Evolutionary conservation across 2,113 vertebrate genomes (phyloP), one percentile per base, ranked within the genome.

Genomic region (Hemichromis elongatus): DNA sequence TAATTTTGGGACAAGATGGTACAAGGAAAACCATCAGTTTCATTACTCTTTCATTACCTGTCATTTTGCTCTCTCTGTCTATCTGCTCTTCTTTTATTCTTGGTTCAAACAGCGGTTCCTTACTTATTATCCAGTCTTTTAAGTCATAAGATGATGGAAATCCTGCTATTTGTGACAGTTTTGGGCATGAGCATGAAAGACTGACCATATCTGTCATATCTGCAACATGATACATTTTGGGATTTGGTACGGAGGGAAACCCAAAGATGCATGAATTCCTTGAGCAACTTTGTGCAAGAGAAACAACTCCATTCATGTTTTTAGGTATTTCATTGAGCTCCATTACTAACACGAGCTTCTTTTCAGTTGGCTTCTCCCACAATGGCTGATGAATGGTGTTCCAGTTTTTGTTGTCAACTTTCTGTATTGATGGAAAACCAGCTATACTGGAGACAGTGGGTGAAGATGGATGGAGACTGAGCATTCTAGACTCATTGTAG

Each of bases 361-460:
- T 68, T 90, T 83, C 61, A n/a, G 73, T 24, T 7, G 19, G 1
- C 1, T 45, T 91, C 55, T 87, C 47, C 86, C 85, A 92, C 52
- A 94, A 80, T 30, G 61, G 56, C 26, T 77, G 28, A 56, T 63
- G 37, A 77, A 33, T 19, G 45, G 8, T 37, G 18, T 56, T 30
- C 91, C 92, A 94, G 21, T 89, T 77, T 89, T 86, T 90, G 59
- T 55, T 54, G 4, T 92, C 70, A 59, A 66, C 54, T 81, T 73
- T 79, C n/a, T 90, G 86, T 8, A 84, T 11, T 7, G 93, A 95
- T 83, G 93, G 85, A 85, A 91, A 86, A 40, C 93, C 92, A 82
- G 79, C 40, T 4, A 89, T 79, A 28, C 45, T 57, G 26, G 91
- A 91, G 33, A 79, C 6, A 70, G 28, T 1, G 1, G 92, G 90